These are phyloP conservation scores for Limonius californicus DNA, from an alignment of 1,140 invertebrate species.

Conservation along the genomic window DNA sequence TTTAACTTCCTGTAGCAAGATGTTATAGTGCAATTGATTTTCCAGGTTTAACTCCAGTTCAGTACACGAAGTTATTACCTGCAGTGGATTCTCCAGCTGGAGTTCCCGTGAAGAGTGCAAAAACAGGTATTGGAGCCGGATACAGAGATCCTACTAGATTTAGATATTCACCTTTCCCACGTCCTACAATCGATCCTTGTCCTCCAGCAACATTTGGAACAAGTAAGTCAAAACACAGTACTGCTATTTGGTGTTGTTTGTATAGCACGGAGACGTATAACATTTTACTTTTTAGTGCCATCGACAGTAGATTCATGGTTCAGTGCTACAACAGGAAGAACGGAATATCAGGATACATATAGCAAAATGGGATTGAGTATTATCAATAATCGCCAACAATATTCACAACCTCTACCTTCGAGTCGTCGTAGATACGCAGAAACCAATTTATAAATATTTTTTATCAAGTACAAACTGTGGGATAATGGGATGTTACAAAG, in stretches of 20 bases:
- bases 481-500: too few species aligned
- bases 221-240: slow-evolving; percentile 36
- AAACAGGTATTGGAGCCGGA: slow-evolving; percentile 43
- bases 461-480: too few species aligned
- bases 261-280: too few species aligned
- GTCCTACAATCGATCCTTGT: slow-evolving; percentile 46
- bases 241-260: too few species aligned
- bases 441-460: neutral
- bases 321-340: slow-evolving; percentile 51
- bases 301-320: slow-evolving; percentile 51
- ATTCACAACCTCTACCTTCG: slow-evolving; percentile 55
- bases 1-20: too few species aligned
- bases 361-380: slow-evolving; percentile 54
- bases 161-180: slow-evolving; percentile 43
- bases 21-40: too few species aligned
- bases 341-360: slow-evolving; percentile 58
- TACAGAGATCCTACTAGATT: slow-evolving; percentile 51
- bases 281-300: slow-evolving; percentile 41
- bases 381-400: slow-evolving; percentile 57
- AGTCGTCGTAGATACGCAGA: slow-evolving; percentile 46
- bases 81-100: slow-evolving; percentile 48
- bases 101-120: slow-evolving; percentile 44
- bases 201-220: slow-evolving; percentile 41
- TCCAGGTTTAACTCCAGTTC: slow-evolving; percentile 42
- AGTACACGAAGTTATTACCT: slow-evolving; percentile 47